These are phyloP conservation scores for Syrmaticus mikado DNA, from an alignment of 2,113 vertebrate genomes.

Conservation along the genomic window DNA sequence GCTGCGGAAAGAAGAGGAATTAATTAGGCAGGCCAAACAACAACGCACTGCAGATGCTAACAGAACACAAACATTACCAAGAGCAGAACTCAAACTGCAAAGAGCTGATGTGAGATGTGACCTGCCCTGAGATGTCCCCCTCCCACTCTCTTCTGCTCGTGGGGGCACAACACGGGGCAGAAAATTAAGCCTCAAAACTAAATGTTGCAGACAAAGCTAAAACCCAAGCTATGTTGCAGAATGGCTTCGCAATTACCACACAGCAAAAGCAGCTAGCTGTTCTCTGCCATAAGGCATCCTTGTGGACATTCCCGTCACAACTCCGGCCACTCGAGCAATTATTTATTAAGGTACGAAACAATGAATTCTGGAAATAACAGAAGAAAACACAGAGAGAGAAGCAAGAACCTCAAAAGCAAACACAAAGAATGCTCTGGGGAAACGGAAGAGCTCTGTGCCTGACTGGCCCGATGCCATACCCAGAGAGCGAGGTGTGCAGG, in stretches of 20 bases:
- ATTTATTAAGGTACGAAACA: neutral
- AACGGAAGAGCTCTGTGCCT: neutral
- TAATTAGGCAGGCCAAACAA: conserved; percentile 58
- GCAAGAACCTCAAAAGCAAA: neutral
- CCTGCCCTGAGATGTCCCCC: conserved; percentile 7
- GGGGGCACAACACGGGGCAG: neutral
- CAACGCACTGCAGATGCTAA: conserved; percentile 31
- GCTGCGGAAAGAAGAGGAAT: conserved; percentile 73
- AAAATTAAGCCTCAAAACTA: neutral
- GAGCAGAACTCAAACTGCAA: conserved; percentile 1
- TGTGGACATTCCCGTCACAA: neutral
- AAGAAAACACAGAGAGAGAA: neutral
- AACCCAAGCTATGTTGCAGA: neutral
- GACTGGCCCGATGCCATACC: neutral
- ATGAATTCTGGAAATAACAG: neutral
- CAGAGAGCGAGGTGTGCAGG: neutral
- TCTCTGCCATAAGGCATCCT: neutral
- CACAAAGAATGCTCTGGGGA: neutral
- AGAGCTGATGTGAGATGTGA: conserved; percentile 6
- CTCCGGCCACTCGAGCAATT: neutral
- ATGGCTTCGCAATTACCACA: neutral
- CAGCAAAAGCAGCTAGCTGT: neutral
- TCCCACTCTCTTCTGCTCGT: neutral
- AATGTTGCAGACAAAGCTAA: neutral
- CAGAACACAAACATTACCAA: neutral